These are phyloP conservation scores for Umimayanthus chanpuru DNA, from an alignment of 92 coral and sea anemone species.

Conservation along the genomic window DNA sequence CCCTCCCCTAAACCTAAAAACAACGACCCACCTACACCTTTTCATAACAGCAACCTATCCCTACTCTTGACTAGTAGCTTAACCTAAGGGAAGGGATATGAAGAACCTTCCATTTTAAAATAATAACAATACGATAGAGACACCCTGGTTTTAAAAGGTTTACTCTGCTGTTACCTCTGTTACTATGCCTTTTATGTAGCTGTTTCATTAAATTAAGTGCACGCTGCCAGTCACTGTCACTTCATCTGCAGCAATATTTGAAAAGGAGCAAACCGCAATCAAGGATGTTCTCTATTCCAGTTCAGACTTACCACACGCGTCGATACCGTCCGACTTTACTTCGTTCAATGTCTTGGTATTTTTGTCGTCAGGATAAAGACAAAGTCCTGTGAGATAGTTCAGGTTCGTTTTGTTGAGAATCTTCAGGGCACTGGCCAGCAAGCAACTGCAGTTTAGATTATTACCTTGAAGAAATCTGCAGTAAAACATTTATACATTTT, in stretches of 20 bases:
- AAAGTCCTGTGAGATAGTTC: slow-evolving; percentile 21
- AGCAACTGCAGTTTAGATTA: slow-evolving; percentile 21
- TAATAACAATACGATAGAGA: too few species aligned
- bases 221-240: background rate
- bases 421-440: slow-evolving; percentile 34
- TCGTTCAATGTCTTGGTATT: background rate
- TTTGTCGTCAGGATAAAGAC: background rate
- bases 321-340: background rate
- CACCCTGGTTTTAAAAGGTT: too few species aligned
- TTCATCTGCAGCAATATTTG: background rate
- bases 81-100: too few species aligned
- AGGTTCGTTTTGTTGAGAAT: slow-evolving; percentile 38
- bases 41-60: too few species aligned
- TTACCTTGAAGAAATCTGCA: slow-evolving; percentile 38
- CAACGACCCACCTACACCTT: too few species aligned
- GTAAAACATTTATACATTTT: background rate
- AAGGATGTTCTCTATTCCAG: background rate
- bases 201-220: too few species aligned
- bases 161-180: background rate
- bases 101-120: too few species aligned
- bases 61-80: too few species aligned
- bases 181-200: background rate
- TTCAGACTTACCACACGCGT: slow-evolving; percentile 7
- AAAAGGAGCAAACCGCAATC: background rate
- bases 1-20: too few species aligned